Conservation (phyloP, 2,113 vertebrate species). For the Numenius arquata region DNA sequence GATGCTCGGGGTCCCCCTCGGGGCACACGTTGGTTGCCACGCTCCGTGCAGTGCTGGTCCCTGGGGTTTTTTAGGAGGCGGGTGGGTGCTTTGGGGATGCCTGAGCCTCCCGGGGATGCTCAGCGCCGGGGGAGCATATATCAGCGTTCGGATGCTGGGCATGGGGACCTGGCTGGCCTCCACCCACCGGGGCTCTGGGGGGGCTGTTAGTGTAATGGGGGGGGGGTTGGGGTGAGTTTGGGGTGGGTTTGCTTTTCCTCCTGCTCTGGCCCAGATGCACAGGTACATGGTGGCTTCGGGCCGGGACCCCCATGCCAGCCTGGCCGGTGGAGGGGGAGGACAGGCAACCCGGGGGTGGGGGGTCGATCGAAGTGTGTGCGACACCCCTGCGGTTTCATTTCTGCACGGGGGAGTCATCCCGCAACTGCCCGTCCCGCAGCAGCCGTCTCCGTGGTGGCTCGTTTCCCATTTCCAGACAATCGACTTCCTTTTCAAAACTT, state of each 20-base stretch:
- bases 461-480: slow-evolving; percentile 1
- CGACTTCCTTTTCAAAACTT: not conserved
- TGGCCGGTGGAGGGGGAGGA: accelerated
- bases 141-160: not conserved
- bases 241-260: not conserved
- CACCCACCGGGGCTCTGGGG: accelerated
- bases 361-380: accelerated
- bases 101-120: not conserved
- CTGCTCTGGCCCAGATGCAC: too few relatives aligned
- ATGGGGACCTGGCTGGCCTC: not conserved
- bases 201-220: accelerated
- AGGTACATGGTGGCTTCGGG: not conserved
- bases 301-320: not conserved
- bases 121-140: accelerated
- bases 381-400: slow-evolving; percentile 13
- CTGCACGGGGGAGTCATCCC: not conserved
- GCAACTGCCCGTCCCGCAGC: not conserved
- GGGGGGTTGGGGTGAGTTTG: not conserved
- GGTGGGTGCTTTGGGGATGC: not conserved
- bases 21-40: accelerated
- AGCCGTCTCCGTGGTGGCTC: not conserved
- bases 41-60: not conserved
- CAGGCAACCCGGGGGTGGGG: accelerated
- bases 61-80: not conserved
- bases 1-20: not conserved